A percentile compares a stretch with the other conserved stretches of the same genome.
These are phyloP conservation scores for Pegoplata infirma DNA, from an alignment of 2,888 invertebrate species.

Conservation along the genomic window DNA sequence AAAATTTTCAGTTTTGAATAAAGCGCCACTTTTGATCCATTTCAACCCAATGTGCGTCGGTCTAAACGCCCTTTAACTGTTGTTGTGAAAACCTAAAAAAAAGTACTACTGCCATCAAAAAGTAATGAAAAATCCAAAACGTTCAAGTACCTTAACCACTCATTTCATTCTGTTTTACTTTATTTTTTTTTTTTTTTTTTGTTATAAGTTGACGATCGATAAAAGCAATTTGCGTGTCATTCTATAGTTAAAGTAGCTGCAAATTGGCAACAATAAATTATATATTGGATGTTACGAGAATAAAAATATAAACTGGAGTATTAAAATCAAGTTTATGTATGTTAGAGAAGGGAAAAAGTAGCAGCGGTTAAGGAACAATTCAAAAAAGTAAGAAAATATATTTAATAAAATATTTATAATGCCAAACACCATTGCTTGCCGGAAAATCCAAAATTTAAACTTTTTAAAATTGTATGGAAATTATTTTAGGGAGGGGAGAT, in stretches of 20 bases:
- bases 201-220: slow-evolving; percentile 52
- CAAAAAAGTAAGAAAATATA: background rate
- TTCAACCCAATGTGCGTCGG: too few species aligned
- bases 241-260: slow-evolving; percentile 51
- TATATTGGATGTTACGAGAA: slow-evolving; percentile 14
- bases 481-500: too few species aligned
- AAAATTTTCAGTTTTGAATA: too few species aligned
- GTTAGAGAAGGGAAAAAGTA: background rate
- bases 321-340: background rate
- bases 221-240: slow-evolving; percentile 60
- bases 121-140: slow-evolving; percentile 45
- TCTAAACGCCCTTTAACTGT: background rate
- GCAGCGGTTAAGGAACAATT: background rate
- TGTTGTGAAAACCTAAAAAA: background rate
- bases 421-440: too few species aligned
- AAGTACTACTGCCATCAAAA: background rate
- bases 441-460: too few species aligned
- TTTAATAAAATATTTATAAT: too few species aligned
- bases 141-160: slow-evolving; percentile 39
- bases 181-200: background rate
- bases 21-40: too few species aligned
- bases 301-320: background rate
- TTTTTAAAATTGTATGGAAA: too few species aligned
- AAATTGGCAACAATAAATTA: slow-evolving; percentile 55
- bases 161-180: background rate